Percentiles rank a stretch among this genome's conserved stretches.
Evolutionary conservation across 2,797 vertebrate genomes (phyloP).

Genomic region (Eulemur coronatus): DNA sequence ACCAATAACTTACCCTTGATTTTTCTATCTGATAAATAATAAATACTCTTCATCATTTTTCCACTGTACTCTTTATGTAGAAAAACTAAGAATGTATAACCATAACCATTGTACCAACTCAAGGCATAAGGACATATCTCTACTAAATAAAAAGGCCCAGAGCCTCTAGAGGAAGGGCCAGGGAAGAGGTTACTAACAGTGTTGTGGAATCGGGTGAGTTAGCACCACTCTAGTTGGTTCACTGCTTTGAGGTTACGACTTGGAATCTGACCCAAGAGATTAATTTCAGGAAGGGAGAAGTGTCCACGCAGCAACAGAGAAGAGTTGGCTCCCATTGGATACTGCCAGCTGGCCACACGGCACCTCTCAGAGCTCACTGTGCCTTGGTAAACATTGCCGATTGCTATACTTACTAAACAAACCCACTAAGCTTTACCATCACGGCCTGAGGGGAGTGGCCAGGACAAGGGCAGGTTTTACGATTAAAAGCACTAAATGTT

Average conservation of each 20-base stretch:
- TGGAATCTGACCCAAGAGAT: slow-evolving; percentile 42
- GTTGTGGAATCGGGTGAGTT: neutral
- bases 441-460: neutral
- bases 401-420: neutral
- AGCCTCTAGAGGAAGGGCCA: neutral
- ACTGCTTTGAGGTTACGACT: slow-evolving; percentile 45
- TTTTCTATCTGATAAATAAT: slow-evolving; percentile 25
- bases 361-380: neutral
- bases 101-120: neutral
- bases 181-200: neutral
- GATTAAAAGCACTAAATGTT: neutral
- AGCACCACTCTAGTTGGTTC: neutral
- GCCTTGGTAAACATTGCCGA: slow-evolving; percentile 34
- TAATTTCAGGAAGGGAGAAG: slow-evolving; percentile 40
- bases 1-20: neutral
- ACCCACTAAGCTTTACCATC: neutral
- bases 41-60: neutral
- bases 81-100: slow-evolving; percentile 6
- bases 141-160: neutral
- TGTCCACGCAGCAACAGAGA: neutral
- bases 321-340: neutral
- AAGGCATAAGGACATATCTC: neutral
- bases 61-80: neutral
- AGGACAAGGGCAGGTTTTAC: neutral
- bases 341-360: neutral